Evolutionary conservation across 1,140 invertebrate genomes (phyloP).

Genomic region (Helicoverpa zea): DNA sequence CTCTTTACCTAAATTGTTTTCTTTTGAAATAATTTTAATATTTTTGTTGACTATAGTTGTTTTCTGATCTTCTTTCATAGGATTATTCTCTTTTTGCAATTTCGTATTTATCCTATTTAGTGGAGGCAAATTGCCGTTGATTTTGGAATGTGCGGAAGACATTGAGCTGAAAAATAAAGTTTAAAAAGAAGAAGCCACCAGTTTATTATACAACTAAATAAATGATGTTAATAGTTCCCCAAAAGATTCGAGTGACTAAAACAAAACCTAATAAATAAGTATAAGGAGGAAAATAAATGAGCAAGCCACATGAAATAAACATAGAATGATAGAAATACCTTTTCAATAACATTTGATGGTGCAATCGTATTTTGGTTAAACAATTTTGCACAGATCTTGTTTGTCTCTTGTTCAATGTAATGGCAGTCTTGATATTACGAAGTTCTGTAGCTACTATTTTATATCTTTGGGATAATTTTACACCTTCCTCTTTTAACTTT

Average conservation of each 20-base stretch:
- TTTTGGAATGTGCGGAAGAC: conserved; percentile 70
- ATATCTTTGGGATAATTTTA: conserved; percentile 77
- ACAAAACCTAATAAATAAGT: neutral
- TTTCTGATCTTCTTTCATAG: conserved; percentile 52
- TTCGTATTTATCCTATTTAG: conserved; percentile 53
- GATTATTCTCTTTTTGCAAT: conserved; percentile 79
- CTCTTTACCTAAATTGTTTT: conserved; percentile 60
- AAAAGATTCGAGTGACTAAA: neutral
- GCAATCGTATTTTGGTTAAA: conserved; percentile 74
- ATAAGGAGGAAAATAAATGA: conserved; percentile 34
- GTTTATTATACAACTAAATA: conserved; percentile 1
- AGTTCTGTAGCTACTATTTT: conserved; percentile 81
- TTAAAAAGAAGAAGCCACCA: conserved; percentile 50
- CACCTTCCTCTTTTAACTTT: conserved; percentile 78
- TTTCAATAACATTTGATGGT: conserved; percentile 79
- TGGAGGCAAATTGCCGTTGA: conserved; percentile 52
- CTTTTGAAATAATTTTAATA: conserved; percentile 55
- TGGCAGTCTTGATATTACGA: conserved; percentile 76
- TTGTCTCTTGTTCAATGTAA: conserved; percentile 79
- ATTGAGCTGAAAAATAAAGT: conserved; percentile 65
- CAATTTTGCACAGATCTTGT: conserved; percentile 70
- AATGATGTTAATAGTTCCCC: neutral
- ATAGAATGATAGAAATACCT: conserved; percentile 69
- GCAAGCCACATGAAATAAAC: conserved; percentile 26
- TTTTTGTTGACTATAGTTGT: neutral